A percentile compares a stretch with the other conserved stretches of the same genome.
phyloP scores from a whole-genome alignment of 2,113 vertebrate species.

The Poecilia latipinna region DNA sequence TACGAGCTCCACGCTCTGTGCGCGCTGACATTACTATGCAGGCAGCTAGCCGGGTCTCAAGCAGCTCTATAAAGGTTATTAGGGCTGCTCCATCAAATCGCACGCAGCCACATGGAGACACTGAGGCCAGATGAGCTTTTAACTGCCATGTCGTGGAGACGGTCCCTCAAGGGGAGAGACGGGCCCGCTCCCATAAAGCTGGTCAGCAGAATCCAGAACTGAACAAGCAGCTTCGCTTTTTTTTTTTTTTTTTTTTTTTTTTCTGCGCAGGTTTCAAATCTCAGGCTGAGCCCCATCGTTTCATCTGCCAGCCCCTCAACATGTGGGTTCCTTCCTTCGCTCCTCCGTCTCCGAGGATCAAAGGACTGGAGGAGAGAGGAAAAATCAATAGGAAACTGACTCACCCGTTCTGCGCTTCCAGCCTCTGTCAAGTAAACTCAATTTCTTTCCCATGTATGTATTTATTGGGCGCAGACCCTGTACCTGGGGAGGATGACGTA shows the following conservation, averaged over 20 bases:
- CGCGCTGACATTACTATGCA: slow-evolving; percentile 54
- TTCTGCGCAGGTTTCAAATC: too few species aligned
- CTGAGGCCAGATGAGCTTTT: slow-evolving; percentile 48
- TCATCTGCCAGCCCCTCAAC: too few species aligned
- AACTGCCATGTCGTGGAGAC: slow-evolving; percentile 28
- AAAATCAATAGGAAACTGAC: slow-evolving; percentile 50
- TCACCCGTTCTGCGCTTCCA: background rate
- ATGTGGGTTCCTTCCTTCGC: too few species aligned
- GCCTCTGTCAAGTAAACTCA: slow-evolving; percentile 35
- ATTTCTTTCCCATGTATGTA: slow-evolving; percentile 46
- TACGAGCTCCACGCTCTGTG: slow-evolving; percentile 36
- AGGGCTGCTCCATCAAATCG: slow-evolving; percentile 32
- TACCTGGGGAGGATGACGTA: slow-evolving; percentile 3
- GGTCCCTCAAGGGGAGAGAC: slow-evolving; percentile 11
- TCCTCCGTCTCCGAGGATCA: background rate
- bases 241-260: too few species aligned
- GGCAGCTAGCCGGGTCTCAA: slow-evolving; percentile 30
- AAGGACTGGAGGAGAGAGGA: slow-evolving; percentile 14
- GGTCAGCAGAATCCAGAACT: slow-evolving; percentile 31
- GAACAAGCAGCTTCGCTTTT: slow-evolving; percentile 16
- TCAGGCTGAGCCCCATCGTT: too few species aligned
- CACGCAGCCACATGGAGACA: slow-evolving; percentile 41
- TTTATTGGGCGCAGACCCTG: slow-evolving; percentile 32
- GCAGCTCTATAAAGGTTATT: slow-evolving; percentile 56
- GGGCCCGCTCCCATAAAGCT: slow-evolving; percentile 21